Conservation (phyloP, 1,140 invertebrate genomes). For the Riptortus pedestris region DNA sequence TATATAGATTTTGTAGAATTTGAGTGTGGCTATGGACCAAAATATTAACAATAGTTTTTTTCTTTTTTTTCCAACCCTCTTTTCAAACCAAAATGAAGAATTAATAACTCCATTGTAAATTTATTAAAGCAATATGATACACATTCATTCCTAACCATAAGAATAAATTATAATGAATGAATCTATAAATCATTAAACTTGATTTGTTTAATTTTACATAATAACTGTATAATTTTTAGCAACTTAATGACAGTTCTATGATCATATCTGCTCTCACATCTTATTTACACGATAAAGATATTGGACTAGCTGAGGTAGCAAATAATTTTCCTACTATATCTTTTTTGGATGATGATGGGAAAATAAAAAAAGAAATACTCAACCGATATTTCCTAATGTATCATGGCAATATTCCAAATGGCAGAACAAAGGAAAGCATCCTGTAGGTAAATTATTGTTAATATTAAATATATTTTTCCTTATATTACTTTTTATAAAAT, state of each 20-base stretch:
- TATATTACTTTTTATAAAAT: not conserved
- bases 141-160: no score
- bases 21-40: no score
- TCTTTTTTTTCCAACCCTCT: no score
- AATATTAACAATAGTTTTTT: no score
- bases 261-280: constrained; percentile 83
- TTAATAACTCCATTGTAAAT: no score
- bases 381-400: constrained; percentile 96
- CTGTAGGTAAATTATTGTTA: constrained; percentile 45
- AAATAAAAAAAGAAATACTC: constrained; percentile 63
- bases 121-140: no score
- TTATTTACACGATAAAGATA: constrained; percentile 53
- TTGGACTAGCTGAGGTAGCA: constrained; percentile 56
- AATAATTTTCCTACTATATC: constrained; percentile 70
- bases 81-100: no score
- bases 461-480: not conserved
- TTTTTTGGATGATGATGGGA: constrained; percentile 55
- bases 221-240: constrained; percentile 42
- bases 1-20: no score
- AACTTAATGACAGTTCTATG: constrained; percentile 86
- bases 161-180: no score
- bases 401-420: constrained; percentile 45
- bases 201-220: no score
- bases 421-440: constrained; percentile 47
- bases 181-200: no score